A percentile compares a stretch with the other conserved stretches of the same genome.
phyloP scores from a whole-genome alignment of 2,113 vertebrate species.

The Tiliqua scincoides region DNA sequence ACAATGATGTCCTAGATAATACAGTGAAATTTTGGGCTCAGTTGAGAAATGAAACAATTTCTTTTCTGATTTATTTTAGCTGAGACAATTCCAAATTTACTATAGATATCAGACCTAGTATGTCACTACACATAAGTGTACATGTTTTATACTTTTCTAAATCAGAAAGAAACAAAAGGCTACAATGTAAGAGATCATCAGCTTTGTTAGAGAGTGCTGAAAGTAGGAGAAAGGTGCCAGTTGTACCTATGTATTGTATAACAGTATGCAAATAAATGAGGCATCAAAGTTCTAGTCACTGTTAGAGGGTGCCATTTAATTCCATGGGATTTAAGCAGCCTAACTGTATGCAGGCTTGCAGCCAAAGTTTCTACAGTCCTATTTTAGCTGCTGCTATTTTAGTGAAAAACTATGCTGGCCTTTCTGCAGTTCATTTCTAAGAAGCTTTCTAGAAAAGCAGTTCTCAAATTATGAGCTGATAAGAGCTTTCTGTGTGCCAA shows the following conservation, averaged over 20 bases:
- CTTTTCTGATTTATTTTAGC: not conserved
- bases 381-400: conserved; percentile 11
- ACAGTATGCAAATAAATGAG: not conserved
- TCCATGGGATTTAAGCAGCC: not conserved
- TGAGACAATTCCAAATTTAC: not conserved
- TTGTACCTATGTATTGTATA: not conserved
- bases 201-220: not conserved
- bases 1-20: not conserved
- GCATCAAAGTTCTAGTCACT: not conserved
- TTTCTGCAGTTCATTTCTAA: not conserved
- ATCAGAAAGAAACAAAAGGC: conserved; percentile 42
- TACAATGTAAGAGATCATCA: conserved; percentile 2
- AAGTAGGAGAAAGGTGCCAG: not conserved
- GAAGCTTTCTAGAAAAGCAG: not conserved
- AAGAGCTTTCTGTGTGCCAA: not conserved
- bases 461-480: not conserved
- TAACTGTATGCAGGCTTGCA: not conserved
- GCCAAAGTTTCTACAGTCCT: not conserved
- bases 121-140: not conserved
- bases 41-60: not conserved
- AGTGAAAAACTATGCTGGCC: not conserved
- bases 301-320: not conserved
- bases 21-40: not conserved
- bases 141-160: conserved; percentile 10
- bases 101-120: not conserved